Percentiles rank a stretch among this genome's conserved stretches.
phyloP scores from a whole-genome alignment of 1,140 invertebrate species.

The Eriosoma lanigerum region DNA sequence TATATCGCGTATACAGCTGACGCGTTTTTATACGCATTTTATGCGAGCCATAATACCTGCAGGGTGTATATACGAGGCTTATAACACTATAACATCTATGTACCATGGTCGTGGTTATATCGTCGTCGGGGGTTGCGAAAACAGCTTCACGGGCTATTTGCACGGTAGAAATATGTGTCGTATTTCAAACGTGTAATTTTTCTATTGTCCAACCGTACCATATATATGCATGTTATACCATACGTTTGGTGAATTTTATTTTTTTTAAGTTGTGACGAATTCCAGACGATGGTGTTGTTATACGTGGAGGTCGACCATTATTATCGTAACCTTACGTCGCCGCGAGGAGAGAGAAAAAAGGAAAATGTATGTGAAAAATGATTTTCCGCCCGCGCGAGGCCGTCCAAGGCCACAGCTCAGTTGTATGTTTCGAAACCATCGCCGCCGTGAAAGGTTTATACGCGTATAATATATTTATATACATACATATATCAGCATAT shows the following conservation, averaged over 20 bases:
- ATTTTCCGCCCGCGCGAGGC: slow-evolving; percentile 44
- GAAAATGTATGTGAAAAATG: slow-evolving; percentile 48
- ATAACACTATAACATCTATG: no score
- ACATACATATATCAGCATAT: background rate
- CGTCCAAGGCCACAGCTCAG: background rate
- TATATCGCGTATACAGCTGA: background rate
- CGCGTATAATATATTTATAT: no score
- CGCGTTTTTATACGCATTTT: slow-evolving; percentile 2
- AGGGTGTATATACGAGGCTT: background rate
- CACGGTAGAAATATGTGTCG: background rate
- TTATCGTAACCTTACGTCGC: slow-evolving; percentile 46
- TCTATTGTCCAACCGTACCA: background rate
- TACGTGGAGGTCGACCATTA: slow-evolving; percentile 26
- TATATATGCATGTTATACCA: background rate
- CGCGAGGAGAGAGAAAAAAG: background rate
- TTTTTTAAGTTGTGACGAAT: slow-evolving; percentile 35
- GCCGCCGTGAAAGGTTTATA: background rate
- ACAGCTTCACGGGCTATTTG: slow-evolving; percentile 49
- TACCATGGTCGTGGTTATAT: slow-evolving; percentile 1
- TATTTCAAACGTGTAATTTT: slow-evolving; percentile 32
- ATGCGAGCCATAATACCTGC: background rate
- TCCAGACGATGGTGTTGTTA: background rate
- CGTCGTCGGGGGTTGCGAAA: slow-evolving; percentile 44
- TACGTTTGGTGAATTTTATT: slow-evolving; percentile 22
- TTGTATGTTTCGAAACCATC: background rate